Percentiles rank a stretch among this genome's conserved stretches.
Evolutionary conservation across 2,888 invertebrate genomes (phyloP).

Genomic region (Eristalinus sepulchralis): DNA sequence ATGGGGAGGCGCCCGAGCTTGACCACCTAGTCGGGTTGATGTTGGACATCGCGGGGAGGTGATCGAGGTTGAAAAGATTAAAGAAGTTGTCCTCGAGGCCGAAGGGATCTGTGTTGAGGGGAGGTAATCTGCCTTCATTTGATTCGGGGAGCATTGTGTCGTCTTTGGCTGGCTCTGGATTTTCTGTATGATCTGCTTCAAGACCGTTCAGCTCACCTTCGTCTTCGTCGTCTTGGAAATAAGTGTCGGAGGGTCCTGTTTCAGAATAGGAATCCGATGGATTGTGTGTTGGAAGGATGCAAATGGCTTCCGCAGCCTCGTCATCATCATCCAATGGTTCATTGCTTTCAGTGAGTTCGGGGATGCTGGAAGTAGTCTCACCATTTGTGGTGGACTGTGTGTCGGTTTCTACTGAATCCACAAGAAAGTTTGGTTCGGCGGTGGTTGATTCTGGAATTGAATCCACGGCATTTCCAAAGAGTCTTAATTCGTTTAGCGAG

Average conservation of each 20-base stretch:
- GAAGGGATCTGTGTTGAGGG: slow-evolving; percentile 17
- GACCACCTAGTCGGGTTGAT: slow-evolving; percentile 22
- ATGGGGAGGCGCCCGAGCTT: neutral
- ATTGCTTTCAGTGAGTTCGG: neutral
- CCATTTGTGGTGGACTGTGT: neutral
- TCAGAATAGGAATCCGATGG: neutral
- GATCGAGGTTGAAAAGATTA: slow-evolving; percentile 46
- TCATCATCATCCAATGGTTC: slow-evolving; percentile 38
- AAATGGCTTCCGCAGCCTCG: neutral
- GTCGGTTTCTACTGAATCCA: neutral
- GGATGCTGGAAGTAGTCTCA: neutral
- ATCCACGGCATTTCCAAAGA: neutral
- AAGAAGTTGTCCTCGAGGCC: slow-evolving; percentile 31
- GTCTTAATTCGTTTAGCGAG: neutral
- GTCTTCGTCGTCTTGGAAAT: slow-evolving; percentile 41
- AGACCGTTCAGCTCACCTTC: neutral
- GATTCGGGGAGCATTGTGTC: neutral
- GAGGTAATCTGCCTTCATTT: neutral
- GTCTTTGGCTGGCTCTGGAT: neutral
- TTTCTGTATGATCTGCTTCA: neutral
- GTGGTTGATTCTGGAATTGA: neutral
- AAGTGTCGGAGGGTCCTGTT: slow-evolving; percentile 16
- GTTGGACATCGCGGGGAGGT: slow-evolving; percentile 42
- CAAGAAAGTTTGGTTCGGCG: neutral
- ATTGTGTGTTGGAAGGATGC: neutral